These are phyloP conservation scores for Campaea margaritaria DNA, from an alignment of 2,888 invertebrate genomes.

Conservation along the genomic window DNA sequence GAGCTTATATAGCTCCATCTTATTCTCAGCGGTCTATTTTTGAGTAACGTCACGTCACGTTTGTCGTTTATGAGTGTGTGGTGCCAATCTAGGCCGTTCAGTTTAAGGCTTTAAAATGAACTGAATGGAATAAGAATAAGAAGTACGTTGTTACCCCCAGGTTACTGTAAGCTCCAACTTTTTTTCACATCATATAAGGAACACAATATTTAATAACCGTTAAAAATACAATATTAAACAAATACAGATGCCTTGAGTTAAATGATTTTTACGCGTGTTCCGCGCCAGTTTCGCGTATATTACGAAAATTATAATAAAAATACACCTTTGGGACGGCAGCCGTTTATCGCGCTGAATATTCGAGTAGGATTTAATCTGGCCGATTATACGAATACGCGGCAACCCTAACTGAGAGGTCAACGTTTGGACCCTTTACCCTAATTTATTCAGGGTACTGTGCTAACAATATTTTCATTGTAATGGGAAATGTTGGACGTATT, in stretches of 20 bases:
- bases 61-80: too few species aligned
- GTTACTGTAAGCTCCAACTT: background rate
- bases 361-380: conserved; percentile 56
- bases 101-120: too few species aligned
- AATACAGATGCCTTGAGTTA: conserved; percentile 21
- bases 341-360: conserved; percentile 55
- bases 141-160: too few species aligned
- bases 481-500: conserved; percentile 33
- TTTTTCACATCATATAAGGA: conserved; percentile 7
- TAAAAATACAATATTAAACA: conserved; percentile 18
- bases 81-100: too few species aligned
- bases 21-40: too few species aligned
- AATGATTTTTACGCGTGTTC: conserved; percentile 34
- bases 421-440: conserved; percentile 37
- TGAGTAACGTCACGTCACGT: too few species aligned
- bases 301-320: conserved; percentile 45
- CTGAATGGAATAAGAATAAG: too few species aligned
- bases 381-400: conserved; percentile 53
- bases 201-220: too few species aligned
- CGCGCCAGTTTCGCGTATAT: conserved; percentile 38
- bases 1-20: too few species aligned
- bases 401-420: conserved; percentile 40
- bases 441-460: conserved; percentile 41
- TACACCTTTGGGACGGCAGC: conserved; percentile 41
- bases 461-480: conserved; percentile 42